Base-by-base conservation (phyloP, 2,113 vertebrate species). In the Cepphus grylle region DNA sequence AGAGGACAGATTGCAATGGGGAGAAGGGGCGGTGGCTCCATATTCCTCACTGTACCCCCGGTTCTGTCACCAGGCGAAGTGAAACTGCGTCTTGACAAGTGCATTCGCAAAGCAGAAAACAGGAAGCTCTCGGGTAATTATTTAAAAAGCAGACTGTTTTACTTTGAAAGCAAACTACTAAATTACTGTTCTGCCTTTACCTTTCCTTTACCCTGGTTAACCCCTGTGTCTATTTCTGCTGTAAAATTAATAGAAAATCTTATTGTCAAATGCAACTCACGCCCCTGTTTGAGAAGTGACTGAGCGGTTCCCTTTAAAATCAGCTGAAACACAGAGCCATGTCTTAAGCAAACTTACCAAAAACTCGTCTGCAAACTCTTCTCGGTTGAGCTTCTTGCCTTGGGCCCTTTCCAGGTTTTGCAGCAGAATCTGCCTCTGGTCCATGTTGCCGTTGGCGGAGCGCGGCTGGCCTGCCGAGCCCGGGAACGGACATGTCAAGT, bases 351-450 rank as follows among this genome's bases (percentile, higher is more conserved):
- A 59, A 97, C 98, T 98, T 89, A 98, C 98, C 98, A 97, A 86
- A 95, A 98, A 98, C 86, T 98, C 98, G 6, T 53, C 97, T 19
- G 79, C 76, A 45, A 98, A 97, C 59, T 98, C 97, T 5, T 96
- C 96, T 25, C 12, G 84, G 91, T 65, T 96, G 23, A 79, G 84
- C 81, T 97, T 98, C 97, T 97, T 98, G 88, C 40, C 88, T 40
- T 83, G 96, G 53, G 76, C 93, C 71, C 94, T 95, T 17, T 97
- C 81, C 95, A 98, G 96, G 92, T 98, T 97, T 45, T 92, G 97
- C 20, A 90, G 97, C 87, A 98, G 96, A 81, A 98, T 97, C 53
- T 93, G 94, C 93, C 94, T 96, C 25, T 98, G 98, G 93, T 98
- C 98, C 98, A 98, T 98, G 92, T 23, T 97, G 95, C 79, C 1